Percentiles rank a stretch among this genome's conserved stretches.
These are phyloP conservation scores for Oceanodroma leucorhoa DNA, from an alignment of 2,797 vertebrate species.

Conservation along the genomic window DNA sequence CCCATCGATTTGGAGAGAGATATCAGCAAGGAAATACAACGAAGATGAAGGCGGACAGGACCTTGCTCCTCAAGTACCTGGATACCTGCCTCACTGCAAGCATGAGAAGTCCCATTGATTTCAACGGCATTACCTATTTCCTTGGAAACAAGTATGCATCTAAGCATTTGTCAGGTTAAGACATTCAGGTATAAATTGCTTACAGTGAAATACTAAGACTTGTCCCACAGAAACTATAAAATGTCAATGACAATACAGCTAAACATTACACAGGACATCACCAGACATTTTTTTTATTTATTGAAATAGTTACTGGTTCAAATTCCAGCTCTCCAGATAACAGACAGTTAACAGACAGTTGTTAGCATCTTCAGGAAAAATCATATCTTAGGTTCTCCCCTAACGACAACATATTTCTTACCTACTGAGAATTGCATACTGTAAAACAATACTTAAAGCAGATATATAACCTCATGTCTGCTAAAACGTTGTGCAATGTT, in stretches of 20 bases:
- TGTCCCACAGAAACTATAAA: neutral
- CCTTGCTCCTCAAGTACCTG: neutral
- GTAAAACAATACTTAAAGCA: neutral
- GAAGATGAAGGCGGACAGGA: neutral
- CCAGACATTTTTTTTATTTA: neutral
- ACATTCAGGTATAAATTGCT: neutral
- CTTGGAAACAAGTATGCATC: neutral
- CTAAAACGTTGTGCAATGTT: slow-evolving; percentile 19
- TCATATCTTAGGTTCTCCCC: neutral
- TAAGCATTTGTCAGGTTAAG: neutral
- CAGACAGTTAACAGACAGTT: neutral
- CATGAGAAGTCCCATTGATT: neutral
- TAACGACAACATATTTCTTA: neutral
- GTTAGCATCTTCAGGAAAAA: neutral
- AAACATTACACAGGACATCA: neutral
- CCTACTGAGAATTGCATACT: neutral
- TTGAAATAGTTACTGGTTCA: neutral
- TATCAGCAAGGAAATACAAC: neutral
- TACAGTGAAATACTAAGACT: neutral
- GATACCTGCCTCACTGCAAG: neutral
- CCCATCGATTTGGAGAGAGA: neutral
- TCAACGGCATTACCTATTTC: neutral
- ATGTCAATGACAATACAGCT: neutral
- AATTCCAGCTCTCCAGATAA: neutral
- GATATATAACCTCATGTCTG: neutral